Evolutionary conservation across 2,797 vertebrate species (phyloP), one percentile per base, ranked within the genome.

Genomic region (Oryzias dopingdopingensis): DNA sequence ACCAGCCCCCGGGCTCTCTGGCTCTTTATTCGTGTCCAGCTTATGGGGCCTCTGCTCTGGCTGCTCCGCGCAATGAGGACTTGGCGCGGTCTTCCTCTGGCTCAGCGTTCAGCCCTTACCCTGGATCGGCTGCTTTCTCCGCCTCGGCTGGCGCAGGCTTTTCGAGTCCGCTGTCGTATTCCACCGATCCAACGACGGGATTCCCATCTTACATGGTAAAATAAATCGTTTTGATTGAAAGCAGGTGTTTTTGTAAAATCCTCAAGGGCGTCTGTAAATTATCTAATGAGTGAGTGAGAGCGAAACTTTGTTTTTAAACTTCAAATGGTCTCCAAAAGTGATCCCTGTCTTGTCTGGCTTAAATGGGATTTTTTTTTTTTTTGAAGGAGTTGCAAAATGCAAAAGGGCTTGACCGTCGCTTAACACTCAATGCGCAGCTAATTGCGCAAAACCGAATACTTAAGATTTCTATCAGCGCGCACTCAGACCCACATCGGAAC

Each of bases 191-290:
- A 12, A 89, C 94, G 43, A 84, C 95, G 45, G 96, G 95, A 92
- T 98, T 99, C 87, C 94, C 96, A 65, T 95, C 96, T 20, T 99
- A 98, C 91, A 96, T 98, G 96, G 96, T 98, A 95, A 94, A 92
- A 73, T 14, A 60, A 37, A 37, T 37, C 10, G 10, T 3, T 12
- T 37, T 37, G 32, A 37, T 37, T 37, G 3, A 37, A 37, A 37
- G 32, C 10, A 37, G 10, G 32, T 12, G 32, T 37, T 37, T 37
- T 12, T 37, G 32, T 37, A 37, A 37, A 37, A 12, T 12, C 32
- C 32, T 37, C 10, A 37, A 37, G 0, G 57, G 55, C 37, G 26
- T 61, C 49, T 56, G 16, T 63, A 20, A 0, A 1, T 8, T 29
- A 0, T 55, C 29, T 67, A 20, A 46, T 55, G 66, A 26, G 41